phyloP scores from a whole-genome alignment of 2,888 invertebrate species.

The Adelognathus sp. region DNA sequence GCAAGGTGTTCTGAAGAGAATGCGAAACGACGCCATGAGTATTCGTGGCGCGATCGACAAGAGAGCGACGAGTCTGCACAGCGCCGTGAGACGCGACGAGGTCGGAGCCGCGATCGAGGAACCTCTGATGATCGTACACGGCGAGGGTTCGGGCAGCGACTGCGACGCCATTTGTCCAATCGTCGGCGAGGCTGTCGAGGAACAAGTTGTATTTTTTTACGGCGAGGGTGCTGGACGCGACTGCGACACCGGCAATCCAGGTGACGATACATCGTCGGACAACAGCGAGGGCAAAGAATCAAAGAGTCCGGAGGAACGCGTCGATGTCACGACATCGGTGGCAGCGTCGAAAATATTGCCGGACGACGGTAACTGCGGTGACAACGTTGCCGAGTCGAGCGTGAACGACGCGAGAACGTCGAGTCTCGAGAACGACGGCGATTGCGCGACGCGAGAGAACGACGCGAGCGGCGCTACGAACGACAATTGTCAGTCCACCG shows the following conservation, averaged over 20 bases:
- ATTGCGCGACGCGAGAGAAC: slow-evolving; percentile 58
- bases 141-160: slow-evolving; percentile 87
- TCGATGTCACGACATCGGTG: slow-evolving; percentile 64
- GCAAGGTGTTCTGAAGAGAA: slow-evolving; percentile 73
- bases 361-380: slow-evolving; percentile 64
- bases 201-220: slow-evolving; percentile 86
- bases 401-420: slow-evolving; percentile 66
- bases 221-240: slow-evolving; percentile 89
- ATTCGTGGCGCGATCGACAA: slow-evolving; percentile 70
- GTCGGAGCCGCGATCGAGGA: slow-evolving; percentile 88
- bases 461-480: slow-evolving; percentile 9
- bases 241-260: slow-evolving; percentile 88
- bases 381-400: slow-evolving; percentile 68
- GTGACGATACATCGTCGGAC: slow-evolving; percentile 72
- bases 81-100: slow-evolving; percentile 72
- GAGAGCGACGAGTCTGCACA: slow-evolving; percentile 59
- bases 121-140: slow-evolving; percentile 87
- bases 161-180: slow-evolving; percentile 83
- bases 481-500: slow-evolving; percentile 55
- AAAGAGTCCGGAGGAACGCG: slow-evolving; percentile 68
- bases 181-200: slow-evolving; percentile 88
- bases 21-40: slow-evolving; percentile 73
- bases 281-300: slow-evolving; percentile 75
- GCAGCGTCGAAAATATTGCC: slow-evolving; percentile 64
- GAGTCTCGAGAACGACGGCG: slow-evolving; percentile 61